Evolutionary conservation across 92 coral and sea anemone species (phyloP).

Genomic region (Zoanthus gigantus): DNA sequence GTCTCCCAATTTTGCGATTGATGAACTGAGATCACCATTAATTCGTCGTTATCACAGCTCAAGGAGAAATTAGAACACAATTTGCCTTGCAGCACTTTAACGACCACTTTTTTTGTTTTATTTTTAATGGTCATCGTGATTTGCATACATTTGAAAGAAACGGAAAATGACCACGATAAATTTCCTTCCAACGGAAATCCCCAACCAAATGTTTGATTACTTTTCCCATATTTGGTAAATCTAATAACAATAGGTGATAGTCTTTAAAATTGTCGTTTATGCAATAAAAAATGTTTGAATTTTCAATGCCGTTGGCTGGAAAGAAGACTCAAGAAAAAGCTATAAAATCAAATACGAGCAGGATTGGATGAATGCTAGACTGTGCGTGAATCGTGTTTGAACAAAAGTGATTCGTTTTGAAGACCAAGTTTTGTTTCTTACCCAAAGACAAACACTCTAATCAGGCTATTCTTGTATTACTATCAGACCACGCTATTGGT

Average conservation of each 20-base stretch:
- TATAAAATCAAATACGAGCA: background rate
- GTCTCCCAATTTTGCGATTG: background rate
- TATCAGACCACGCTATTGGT: conserved; percentile 68
- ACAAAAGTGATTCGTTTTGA: conserved; percentile 69
- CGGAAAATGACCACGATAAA: conserved; percentile 88
- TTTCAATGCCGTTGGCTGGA: background rate
- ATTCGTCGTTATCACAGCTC: background rate
- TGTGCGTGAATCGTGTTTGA: conserved; percentile 54
- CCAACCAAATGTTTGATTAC: conserved; percentile 78
- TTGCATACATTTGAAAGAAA: conserved; percentile 80
- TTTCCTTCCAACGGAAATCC: conserved; percentile 93
- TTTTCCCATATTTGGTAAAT: conserved; percentile 84
- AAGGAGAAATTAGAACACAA: background rate
- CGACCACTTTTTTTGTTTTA: conserved; percentile 17
- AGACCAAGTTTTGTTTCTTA: conserved; percentile 51
- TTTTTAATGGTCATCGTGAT: conserved; percentile 54
- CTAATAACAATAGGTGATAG: conserved; percentile 72
- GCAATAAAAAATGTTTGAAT: conserved; percentile 17
- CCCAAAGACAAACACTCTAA: conserved; percentile 75
- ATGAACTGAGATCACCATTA: background rate
- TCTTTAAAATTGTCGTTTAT: conserved; percentile 57
- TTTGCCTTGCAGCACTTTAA: conserved; percentile 18
- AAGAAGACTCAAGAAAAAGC: background rate
- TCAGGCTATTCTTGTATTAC: conserved; percentile 70
- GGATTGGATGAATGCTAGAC: conserved; percentile 2